phyloP scores from a whole-genome alignment of 2,888 invertebrate species.

The Dascillus cervinus region DNA sequence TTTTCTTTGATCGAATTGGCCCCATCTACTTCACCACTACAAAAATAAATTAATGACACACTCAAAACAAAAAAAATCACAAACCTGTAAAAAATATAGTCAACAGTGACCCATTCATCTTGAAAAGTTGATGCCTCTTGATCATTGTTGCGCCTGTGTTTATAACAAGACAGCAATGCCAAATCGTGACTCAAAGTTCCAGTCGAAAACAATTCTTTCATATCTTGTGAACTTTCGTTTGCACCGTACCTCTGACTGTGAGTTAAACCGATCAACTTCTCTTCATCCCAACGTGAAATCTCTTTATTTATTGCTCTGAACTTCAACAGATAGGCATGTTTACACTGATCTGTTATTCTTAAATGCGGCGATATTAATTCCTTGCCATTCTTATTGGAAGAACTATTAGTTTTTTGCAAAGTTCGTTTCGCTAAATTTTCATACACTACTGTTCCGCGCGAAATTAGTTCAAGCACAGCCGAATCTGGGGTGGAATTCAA shows the following conservation, averaged over 20 bases:
- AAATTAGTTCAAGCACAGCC: slow-evolving; percentile 61
- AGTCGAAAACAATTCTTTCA: slow-evolving; percentile 48
- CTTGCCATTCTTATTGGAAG: slow-evolving; percentile 6
- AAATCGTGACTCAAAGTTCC: slow-evolving; percentile 60
- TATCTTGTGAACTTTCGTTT: slow-evolving; percentile 14
- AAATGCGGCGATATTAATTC: slow-evolving; percentile 30
- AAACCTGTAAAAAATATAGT: slow-evolving; percentile 84
- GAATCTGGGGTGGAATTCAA: slow-evolving; percentile 78
- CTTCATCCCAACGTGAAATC: slow-evolving; percentile 24
- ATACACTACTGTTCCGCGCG: slow-evolving; percentile 51
- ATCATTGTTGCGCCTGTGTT: slow-evolving; percentile 42
- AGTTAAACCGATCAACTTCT: slow-evolving; percentile 33
- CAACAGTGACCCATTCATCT: slow-evolving; percentile 69
- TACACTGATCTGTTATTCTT: slow-evolving; percentile 45
- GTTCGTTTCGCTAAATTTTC: slow-evolving; percentile 27
- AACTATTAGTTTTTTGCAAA: slow-evolving; percentile 25
- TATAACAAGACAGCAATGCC: slow-evolving; percentile 61
- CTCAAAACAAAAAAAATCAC: slow-evolving; percentile 1
- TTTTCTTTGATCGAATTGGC: slow-evolving; percentile 32
- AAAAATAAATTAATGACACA: slow-evolving; percentile 13
- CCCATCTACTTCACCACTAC: slow-evolving; percentile 23
- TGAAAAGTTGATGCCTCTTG: slow-evolving; percentile 71
- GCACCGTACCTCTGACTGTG: slow-evolving; percentile 13
- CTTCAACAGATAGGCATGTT: slow-evolving; percentile 30
- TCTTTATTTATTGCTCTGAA: slow-evolving; percentile 19